These are phyloP conservation scores for Anguilla obscura DNA, from an alignment of 2,797 vertebrate species.

Conservation along the genomic window DNA sequence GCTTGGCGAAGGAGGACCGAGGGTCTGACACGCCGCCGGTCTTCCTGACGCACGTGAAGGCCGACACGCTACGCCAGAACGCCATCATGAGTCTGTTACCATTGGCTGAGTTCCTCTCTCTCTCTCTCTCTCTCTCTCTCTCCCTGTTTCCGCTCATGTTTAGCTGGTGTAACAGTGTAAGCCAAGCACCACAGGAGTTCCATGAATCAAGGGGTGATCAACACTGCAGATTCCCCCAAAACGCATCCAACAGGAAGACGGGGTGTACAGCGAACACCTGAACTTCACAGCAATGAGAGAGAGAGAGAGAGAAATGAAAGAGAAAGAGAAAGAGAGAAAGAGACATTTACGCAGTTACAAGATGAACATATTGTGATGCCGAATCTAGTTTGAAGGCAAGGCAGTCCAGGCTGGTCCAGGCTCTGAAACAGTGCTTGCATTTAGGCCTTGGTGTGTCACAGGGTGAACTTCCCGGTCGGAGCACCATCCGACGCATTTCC, in stretches of 20 bases:
- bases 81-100: slow-evolving; percentile 22
- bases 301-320: background rate
- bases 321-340: too few relatives aligned
- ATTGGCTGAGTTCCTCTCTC: background rate
- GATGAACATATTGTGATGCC: too few relatives aligned
- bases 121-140: background rate
- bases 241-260: background rate
- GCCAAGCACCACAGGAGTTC: background rate
- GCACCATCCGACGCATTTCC: background rate
- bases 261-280: background rate
- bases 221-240: background rate
- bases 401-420: background rate
- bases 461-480: background rate
- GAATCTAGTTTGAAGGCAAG: too few relatives aligned
- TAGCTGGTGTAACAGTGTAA: slow-evolving; percentile 41
- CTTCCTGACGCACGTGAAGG: background rate
- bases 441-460: background rate
- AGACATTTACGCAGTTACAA: too few relatives aligned
- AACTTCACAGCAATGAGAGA: background rate
- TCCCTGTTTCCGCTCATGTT: background rate
- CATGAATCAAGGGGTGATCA: background rate
- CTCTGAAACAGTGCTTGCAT: background rate
- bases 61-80: background rate
- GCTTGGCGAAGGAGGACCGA: too few relatives aligned
- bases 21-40: too few relatives aligned